Evolutionary conservation across 1,140 invertebrate genomes (phyloP).

Genomic region (Drosophila kurseongensis): DNA sequence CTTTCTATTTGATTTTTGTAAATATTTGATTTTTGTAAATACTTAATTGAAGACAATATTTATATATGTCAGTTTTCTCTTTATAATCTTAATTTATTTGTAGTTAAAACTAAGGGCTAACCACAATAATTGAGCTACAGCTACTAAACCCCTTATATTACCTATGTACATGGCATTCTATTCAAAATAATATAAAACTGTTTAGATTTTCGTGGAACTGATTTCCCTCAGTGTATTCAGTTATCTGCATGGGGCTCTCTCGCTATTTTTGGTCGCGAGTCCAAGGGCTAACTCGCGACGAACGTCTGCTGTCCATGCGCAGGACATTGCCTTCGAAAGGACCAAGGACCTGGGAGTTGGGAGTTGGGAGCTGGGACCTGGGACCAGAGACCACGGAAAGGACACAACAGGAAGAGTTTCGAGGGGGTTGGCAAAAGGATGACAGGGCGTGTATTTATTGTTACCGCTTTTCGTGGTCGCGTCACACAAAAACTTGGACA

Average conservation of each 20-base stretch:
- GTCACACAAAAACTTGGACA: conserved; percentile 60
- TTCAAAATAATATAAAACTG: no score
- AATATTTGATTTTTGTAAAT: no score
- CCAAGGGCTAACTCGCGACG: conserved; percentile 36
- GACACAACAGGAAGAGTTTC: conserved; percentile 1
- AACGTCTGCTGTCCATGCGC: conserved; percentile 54
- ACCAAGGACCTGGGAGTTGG: background rate
- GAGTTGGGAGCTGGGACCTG: background rate
- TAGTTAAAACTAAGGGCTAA: no score
- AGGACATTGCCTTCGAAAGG: conserved; percentile 9
- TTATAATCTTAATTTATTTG: no score
- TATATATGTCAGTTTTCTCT: no score
- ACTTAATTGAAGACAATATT: no score
- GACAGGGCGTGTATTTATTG: conserved; percentile 71
- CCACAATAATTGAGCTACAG: no score
- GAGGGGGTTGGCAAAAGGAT: conserved; percentile 27
- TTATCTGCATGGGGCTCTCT: conserved; percentile 21
- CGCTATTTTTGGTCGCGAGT: conserved; percentile 57
- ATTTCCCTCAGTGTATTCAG: conserved; percentile 9
- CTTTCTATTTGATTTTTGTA: no score
- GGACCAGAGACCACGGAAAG: conserved; percentile 5
- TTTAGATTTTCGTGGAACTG: no score
- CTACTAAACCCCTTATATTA: no score
- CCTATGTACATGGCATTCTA: no score
- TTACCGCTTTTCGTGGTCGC: conserved; percentile 71